Base-by-base conservation (phyloP, 2,113 vertebrate species). In the Psettodes erumei region DNA sequence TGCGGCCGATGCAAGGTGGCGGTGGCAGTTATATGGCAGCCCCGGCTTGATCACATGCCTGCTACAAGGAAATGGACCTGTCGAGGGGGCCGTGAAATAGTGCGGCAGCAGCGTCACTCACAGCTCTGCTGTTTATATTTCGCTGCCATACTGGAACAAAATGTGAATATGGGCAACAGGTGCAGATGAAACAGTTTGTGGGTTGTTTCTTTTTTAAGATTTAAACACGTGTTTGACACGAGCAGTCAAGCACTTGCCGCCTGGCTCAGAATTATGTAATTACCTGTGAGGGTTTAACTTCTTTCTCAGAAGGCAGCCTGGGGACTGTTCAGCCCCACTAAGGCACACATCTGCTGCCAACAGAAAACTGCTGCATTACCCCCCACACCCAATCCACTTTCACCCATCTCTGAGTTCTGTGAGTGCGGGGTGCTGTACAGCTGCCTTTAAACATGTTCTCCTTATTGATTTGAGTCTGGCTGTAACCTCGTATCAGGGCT, bases 121-220 rank as follows among this genome's bases (percentile, higher is more conserved):
- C 51, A 72, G 42, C 65, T 9, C 58, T 74, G 54, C 74, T 70
- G 71, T 88, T 90, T 87, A n/a, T 71, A 92, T 91, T 94, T 93
- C 90, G 94, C 93, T 91, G 90, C 89, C 48, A 47, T 88, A 64
- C 75, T 71, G 79, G n/a, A n/a, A n/a, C n/a, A n/a, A n/a, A n/a
- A n/a, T 27, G 47, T 48, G 10, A 27, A 30, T 30, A 15, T 50
- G n/a, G 55, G 51, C 35, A 80, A 72, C 74, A 79, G 75, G 73
- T 80, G 63, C 45, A 54, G 67, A 59, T 59, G 42, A 73, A 59
- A 68, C 58, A 59, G 64, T 74, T 56, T 61, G 12, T 47, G 38
- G 10, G 19, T 38, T 61, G n/a, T 61, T n/a, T 10, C 6, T 45
- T 19, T 66, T 81, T 79, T 62, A 45, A 71, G 25, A 54, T 77